Conservation (phyloP, 2,797 vertebrate species). For the Lagocephalus sceleratus region DNA sequence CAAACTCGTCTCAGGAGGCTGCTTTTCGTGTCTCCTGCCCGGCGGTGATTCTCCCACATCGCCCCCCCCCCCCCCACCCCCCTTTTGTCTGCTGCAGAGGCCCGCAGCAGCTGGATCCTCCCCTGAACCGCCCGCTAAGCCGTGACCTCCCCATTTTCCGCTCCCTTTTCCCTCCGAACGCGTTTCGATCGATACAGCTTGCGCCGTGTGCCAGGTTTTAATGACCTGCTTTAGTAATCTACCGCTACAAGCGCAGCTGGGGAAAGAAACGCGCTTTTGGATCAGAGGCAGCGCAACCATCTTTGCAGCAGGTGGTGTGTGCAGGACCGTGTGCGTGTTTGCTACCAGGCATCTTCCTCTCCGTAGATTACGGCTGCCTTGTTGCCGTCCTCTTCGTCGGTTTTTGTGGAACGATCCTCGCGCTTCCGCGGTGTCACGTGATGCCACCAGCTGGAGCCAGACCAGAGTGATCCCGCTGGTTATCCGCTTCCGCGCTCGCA, state of each 20-base stretch:
- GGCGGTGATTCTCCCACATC: background rate
- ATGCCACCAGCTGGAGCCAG: no score
- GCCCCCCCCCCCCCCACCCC: background rate
- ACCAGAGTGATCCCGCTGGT: no score
- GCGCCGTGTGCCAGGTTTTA: slow-evolving; percentile 14
- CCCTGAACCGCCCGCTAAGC: slow-evolving; percentile 11
- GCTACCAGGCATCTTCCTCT: slow-evolving; percentile 19
- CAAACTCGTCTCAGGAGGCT: background rate
- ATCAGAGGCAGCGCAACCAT: background rate
- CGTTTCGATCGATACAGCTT: slow-evolving; percentile 27
- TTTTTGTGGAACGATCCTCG: no score
- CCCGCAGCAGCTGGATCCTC: slow-evolving; percentile 19
- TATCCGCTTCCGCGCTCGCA: no score
- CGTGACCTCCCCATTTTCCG: background rate
- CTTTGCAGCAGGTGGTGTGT: background rate
- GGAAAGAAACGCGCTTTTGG: slow-evolving; percentile 12
- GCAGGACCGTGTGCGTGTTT: background rate
- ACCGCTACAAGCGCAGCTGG: slow-evolving; percentile 8
- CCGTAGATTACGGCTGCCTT: slow-evolving; percentile 9
- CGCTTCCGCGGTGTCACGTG: no score
- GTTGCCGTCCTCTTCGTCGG: background rate
- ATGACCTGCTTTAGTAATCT: slow-evolving; percentile 47
- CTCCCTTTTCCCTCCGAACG: background rate
- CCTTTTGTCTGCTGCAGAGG: slow-evolving; percentile 2
- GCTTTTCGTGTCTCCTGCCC: slow-evolving; percentile 6